phyloP scores from a whole-genome alignment of 1,140 invertebrate genomes.

The Chrysomallon squamiferum region DNA sequence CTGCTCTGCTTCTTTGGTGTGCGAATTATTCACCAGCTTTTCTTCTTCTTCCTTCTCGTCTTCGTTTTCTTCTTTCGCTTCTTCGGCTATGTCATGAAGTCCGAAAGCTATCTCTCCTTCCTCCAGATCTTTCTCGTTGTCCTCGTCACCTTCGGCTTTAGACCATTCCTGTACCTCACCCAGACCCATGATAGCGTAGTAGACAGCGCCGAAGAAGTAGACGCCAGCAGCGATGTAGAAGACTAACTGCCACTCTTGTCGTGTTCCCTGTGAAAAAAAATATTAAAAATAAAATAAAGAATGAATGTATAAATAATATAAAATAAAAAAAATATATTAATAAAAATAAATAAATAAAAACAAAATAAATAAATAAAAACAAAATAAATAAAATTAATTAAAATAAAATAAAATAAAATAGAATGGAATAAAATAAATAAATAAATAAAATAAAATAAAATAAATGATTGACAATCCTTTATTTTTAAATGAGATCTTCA shows the following conservation, averaged over 20 bases:
- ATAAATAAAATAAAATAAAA: too few species aligned
- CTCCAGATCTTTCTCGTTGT: too few species aligned
- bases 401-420: too few species aligned
- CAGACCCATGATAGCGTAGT: slow-evolving; percentile 10
- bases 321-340: background rate
- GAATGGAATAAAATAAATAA: too few species aligned
- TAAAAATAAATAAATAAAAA: background rate
- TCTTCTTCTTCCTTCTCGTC: too few species aligned
- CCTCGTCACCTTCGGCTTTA: background rate
- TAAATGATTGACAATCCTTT: too few species aligned
- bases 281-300: background rate
- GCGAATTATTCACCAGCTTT: too few species aligned
- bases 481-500: too few species aligned
- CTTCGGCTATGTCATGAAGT: too few species aligned
- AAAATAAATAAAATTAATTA: background rate
- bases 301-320: background rate
- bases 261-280: slow-evolving; percentile 29
- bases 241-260: slow-evolving; percentile 50
- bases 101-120: too few species aligned
- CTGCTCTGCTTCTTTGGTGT: too few species aligned
- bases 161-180: background rate
- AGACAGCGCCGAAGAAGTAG: slow-evolving; percentile 46
- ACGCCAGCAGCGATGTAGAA: slow-evolving; percentile 52
- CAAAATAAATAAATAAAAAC: background rate
- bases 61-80: too few species aligned